Conservation (phyloP, 1,140 invertebrate species). For the Cydia splendana region DNA sequence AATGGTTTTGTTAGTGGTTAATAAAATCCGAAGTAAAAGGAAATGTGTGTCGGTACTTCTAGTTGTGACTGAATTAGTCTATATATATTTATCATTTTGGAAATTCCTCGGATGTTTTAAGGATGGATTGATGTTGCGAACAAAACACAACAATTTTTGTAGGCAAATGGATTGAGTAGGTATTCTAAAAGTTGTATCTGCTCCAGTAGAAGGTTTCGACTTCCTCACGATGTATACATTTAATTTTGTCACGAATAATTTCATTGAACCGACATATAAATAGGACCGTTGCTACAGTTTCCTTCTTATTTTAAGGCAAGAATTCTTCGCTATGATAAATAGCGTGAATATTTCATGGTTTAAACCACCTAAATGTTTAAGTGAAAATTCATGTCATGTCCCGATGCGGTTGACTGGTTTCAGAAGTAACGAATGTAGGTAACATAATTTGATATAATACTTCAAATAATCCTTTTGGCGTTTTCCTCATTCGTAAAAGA, state of each 20-base stretch:
- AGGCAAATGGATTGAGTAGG: not conserved
- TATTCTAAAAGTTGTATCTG: too few relatives aligned
- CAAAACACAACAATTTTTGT: not conserved
- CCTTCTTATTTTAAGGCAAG: not conserved
- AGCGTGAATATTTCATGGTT: not conserved
- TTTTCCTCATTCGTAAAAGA: not conserved
- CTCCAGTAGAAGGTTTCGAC: too few relatives aligned
- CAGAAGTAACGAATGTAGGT: constrained; percentile 8
- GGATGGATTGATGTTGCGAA: not conserved
- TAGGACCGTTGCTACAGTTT: not conserved
- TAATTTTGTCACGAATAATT: not conserved
- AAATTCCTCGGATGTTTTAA: not conserved
- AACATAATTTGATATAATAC: constrained; percentile 22
- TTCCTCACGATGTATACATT: not conserved
- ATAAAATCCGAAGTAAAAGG: not conserved
- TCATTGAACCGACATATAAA: not conserved
- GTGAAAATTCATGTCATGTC: constrained; percentile 13
- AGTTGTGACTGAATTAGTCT: not conserved
- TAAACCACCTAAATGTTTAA: not conserved
- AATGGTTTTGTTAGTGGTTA: not conserved
- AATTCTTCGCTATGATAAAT: not conserved
- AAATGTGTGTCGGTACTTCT: not conserved
- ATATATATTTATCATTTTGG: not conserved
- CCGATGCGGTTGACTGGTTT: constrained; percentile 26
- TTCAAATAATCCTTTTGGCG: not conserved